A percentile compares a stretch with the other conserved stretches of the same genome.
Conservation (phyloP, 2,113 vertebrate genomes). For the Telmatochromis sp. region DNA sequence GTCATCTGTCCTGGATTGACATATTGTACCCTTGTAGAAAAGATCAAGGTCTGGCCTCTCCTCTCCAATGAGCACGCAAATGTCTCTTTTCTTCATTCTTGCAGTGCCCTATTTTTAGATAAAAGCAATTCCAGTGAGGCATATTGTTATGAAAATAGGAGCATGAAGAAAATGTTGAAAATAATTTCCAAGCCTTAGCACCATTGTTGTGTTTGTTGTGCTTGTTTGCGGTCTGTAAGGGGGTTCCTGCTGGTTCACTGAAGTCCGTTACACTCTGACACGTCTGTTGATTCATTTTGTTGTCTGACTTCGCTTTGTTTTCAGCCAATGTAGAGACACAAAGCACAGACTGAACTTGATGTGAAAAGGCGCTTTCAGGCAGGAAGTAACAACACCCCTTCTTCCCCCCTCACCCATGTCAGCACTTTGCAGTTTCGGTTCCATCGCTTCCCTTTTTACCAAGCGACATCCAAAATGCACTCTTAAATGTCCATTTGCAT, state of each 20-base stretch:
- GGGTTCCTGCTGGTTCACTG: background rate
- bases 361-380: slow-evolving; percentile 39
- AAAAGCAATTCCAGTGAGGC: slow-evolving; percentile 6
- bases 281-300: background rate
- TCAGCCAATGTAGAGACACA: background rate
- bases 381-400: slow-evolving; percentile 49
- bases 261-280: background rate
- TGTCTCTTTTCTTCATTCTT: background rate
- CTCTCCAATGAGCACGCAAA: background rate
- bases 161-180: background rate
- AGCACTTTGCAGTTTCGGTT: slow-evolving; percentile 60
- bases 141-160: slow-evolving; percentile 3
- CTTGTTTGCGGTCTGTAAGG: background rate
- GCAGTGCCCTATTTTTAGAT: slow-evolving; percentile 24
- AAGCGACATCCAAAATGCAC: background rate
- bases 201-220: background rate
- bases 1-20: background rate
- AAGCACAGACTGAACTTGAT: background rate
- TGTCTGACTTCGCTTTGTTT: background rate
- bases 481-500: background rate
- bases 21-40: background rate
- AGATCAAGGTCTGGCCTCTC: slow-evolving; percentile 24
- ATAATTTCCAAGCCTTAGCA: background rate
- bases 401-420: slow-evolving; percentile 12
- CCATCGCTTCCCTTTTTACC: slow-evolving; percentile 55